Base-by-base conservation (phyloP, 2,797 vertebrate species). In the Linurgus olivaceus region DNA sequence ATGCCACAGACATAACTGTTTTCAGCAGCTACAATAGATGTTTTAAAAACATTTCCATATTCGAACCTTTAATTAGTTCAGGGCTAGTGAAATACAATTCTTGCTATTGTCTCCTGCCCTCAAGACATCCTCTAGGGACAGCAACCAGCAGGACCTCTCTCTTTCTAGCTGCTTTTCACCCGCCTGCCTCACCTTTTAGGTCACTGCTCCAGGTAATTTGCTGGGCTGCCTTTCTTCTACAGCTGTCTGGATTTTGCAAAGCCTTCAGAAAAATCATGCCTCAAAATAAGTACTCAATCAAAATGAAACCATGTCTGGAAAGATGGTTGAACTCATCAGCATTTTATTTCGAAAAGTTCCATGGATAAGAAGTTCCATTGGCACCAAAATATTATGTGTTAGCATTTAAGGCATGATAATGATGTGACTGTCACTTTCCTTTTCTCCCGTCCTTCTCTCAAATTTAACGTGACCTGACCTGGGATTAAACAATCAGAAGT, bases 1-100 rank as follows among this genome's bases (percentile, higher is more conserved):
- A 92, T 92, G 82, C 13, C 37, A 75, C 37, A 90, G 63, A 84
- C 71, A 73, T 66, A 88, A 90, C 76, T 93, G 88, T 92, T 93
- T 94, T 96, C 77, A 88, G 80, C 47, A 76, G 51, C 71, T 90
- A 86, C 66, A 94, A 65, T 82, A 51, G 85, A 86, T 65, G 54
- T 83, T 91, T 94, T 80, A 45, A 72, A 92, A 94, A 84, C 28
- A 91, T 80, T 81, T 84, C 44, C 31, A 66, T 73, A 92, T 80
- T 72, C 51, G 92, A 93, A 86, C 33, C 54, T 80, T 66, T 33
- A 75, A 51, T 67, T 90, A 70, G 40, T 92, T 94, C 29, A 81
- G 47, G 55, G 45, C 40, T 93, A 47, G 37, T 76, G 67, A 90
- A 88, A 78, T 38, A 45, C 31, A 85, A 20, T 71, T n/a, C 25